Evolutionary conservation across 1,140 invertebrate genomes (phyloP).

Genomic region (Drosophila santomea): DNA sequence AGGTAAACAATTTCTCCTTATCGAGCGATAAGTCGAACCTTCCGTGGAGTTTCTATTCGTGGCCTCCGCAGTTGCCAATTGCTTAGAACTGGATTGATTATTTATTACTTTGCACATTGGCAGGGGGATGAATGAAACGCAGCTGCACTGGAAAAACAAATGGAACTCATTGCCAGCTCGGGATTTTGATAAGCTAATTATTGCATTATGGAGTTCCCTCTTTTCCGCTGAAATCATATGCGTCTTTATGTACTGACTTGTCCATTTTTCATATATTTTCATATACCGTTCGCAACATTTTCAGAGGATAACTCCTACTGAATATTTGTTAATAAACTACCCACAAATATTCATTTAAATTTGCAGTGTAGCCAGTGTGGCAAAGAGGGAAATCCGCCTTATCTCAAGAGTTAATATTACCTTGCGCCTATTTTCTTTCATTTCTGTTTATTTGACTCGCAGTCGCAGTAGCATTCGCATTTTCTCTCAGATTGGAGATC

Average conservation of each 20-base stretch:
- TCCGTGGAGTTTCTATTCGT: conserved; percentile 18
- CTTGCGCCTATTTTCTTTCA: conserved; percentile 11
- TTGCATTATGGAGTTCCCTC: no score
- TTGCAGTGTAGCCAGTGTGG: background rate
- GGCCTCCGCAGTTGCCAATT: conserved; percentile 33
- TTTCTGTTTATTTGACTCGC: conserved; percentile 24
- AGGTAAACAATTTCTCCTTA: conserved; percentile 34
- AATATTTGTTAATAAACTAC: no score
- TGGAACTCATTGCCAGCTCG: no score
- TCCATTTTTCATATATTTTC: no score
- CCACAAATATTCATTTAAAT: no score
- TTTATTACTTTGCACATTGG: background rate
- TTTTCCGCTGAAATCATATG: no score
- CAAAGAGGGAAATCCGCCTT: conserved; percentile 22
- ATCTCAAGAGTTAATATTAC: conserved; percentile 36
- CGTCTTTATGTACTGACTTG: no score
- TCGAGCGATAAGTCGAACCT: conserved; percentile 45
- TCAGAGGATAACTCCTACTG: no score
- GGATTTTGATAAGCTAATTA: no score
- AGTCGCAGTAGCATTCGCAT: conserved; percentile 33
- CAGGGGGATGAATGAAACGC: conserved; percentile 31
- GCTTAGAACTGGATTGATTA: conserved; percentile 29
- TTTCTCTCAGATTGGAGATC: conserved; percentile 24
- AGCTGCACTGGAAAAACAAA: conserved; percentile 9
- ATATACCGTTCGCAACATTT: no score